Evolutionary conservation across 2,888 invertebrate species (phyloP).

Genomic region (Pandemis corylana): DNA sequence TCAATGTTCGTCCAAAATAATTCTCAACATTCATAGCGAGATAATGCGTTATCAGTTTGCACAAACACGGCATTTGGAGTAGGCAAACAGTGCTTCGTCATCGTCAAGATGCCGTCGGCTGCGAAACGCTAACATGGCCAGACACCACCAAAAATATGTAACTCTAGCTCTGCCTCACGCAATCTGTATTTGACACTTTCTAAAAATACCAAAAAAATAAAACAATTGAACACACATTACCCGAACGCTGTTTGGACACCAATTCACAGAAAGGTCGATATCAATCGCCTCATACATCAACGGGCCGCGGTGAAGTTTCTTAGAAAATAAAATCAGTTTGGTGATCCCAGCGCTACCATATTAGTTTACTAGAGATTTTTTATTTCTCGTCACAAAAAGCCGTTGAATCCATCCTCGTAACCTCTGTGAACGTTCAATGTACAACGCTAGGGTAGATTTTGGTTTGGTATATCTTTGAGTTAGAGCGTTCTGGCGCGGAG

Average conservation of each 20-base stretch:
- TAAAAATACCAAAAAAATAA: slow-evolving; percentile 9
- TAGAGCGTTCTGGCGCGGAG: slow-evolving; percentile 65
- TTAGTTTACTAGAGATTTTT: slow-evolving; percentile 72
- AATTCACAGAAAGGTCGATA: slow-evolving; percentile 47
- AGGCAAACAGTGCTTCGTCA: slow-evolving; percentile 74
- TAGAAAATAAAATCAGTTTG: slow-evolving; percentile 74
- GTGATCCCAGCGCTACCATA: slow-evolving; percentile 73
- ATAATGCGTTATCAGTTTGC: slow-evolving; percentile 63
- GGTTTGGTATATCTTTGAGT: slow-evolving; percentile 55
- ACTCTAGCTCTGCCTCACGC: slow-evolving; percentile 8
- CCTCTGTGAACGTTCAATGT: slow-evolving; percentile 58
- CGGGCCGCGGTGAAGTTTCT: slow-evolving; percentile 64
- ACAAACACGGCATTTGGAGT: slow-evolving; percentile 79
- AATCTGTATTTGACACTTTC: slow-evolving; percentile 27
- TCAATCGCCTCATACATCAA: slow-evolving; percentile 50
- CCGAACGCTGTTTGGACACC: slow-evolving; percentile 21
- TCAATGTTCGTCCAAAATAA: slow-evolving; percentile 78
- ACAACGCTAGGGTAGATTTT: slow-evolving; percentile 63
- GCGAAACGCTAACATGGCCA: background rate
- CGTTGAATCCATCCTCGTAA: slow-evolving; percentile 50
- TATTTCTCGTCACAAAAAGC: slow-evolving; percentile 53
- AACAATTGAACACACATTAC: slow-evolving; percentile 33
- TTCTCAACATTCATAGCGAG: slow-evolving; percentile 71
- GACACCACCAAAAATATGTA: background rate
- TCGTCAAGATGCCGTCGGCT: slow-evolving; percentile 68